Conservation (phyloP, 1,140 invertebrate genomes). For the Drosophila serrata region DNA sequence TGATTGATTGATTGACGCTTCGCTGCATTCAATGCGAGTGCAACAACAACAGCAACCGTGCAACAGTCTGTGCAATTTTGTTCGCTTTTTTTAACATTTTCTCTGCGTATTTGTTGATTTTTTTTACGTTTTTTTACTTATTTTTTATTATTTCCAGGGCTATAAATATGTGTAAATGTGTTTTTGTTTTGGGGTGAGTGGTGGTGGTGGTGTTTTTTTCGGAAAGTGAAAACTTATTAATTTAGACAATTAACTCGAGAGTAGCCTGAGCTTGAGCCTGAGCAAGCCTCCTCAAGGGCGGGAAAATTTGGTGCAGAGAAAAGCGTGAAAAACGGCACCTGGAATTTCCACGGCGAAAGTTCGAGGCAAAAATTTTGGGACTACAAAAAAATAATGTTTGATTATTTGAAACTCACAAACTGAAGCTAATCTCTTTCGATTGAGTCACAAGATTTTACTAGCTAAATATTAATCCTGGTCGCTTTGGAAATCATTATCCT, state of each 20-base stretch:
- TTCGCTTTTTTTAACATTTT: slow-evolving; percentile 68
- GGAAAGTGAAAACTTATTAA: slow-evolving; percentile 30
- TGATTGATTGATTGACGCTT: not conserved
- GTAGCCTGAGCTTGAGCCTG: slow-evolving; percentile 35
- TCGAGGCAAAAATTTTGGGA: not conserved
- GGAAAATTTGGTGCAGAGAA: not conserved
- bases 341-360: not conserved
- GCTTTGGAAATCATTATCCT: not conserved
- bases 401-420: not conserved
- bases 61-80: slow-evolving; percentile 67
- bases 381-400: not conserved
- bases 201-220: slow-evolving; percentile 2
- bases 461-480: too few species aligned
- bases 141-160: slow-evolving; percentile 18
- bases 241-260: slow-evolving; percentile 56
- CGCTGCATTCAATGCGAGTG: slow-evolving; percentile 55
- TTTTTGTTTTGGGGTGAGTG: not conserved
- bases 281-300: not conserved
- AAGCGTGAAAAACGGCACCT: slow-evolving; percentile 1
- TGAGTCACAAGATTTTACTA: not conserved
- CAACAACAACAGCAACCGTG: slow-evolving; percentile 68
- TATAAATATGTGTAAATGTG: slow-evolving; percentile 15
- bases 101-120: slow-evolving; percentile 26
- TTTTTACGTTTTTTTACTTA: not conserved
- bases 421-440: slow-evolving; percentile 18